Percentiles rank a stretch among this genome's conserved stretches.
phyloP scores from a whole-genome alignment of 2,113 vertebrate genomes.

The Entosphenus tridentatus region DNA sequence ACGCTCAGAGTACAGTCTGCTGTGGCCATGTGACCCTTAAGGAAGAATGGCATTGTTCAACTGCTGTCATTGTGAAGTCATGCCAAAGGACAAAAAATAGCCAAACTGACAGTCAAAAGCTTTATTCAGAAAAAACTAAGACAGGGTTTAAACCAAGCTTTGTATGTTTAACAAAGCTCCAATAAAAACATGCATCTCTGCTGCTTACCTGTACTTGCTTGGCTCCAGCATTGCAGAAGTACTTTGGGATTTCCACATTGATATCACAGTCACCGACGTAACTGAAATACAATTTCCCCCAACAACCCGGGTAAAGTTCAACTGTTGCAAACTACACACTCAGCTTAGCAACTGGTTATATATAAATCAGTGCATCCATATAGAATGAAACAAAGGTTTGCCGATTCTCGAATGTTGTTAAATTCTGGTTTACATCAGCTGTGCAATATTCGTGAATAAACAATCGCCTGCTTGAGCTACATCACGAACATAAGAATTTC shows the following conservation, averaged over 20 bases:
- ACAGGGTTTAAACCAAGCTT: too few relatives aligned
- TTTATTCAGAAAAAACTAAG: too few relatives aligned
- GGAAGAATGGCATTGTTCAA: neutral
- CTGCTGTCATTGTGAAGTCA: neutral
- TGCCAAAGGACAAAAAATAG: neutral
- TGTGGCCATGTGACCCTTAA: neutral
- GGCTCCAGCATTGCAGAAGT: slow-evolving; percentile 57
- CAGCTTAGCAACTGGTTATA: too few relatives aligned
- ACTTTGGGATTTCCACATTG: slow-evolving; percentile 36
- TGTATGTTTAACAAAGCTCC: neutral
- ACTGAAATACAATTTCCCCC: slow-evolving; percentile 20
- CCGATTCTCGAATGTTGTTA: too few relatives aligned
- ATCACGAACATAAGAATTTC: too few relatives aligned
- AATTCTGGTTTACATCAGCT: too few relatives aligned
- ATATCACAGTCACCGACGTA: slow-evolving; percentile 70
- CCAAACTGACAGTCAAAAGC: neutral
- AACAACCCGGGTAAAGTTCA: neutral
- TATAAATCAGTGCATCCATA: too few relatives aligned
- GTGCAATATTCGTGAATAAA: neutral
- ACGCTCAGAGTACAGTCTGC: neutral
- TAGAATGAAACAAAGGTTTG: too few relatives aligned
- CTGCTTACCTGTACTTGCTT: slow-evolving; percentile 48
- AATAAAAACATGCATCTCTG: neutral
- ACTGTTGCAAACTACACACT: too few relatives aligned
- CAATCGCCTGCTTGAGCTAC: too few relatives aligned